These are phyloP conservation scores for Campylorhamphus procurvoides DNA, from an alignment of 2,113 vertebrate species.

Conservation along the genomic window DNA sequence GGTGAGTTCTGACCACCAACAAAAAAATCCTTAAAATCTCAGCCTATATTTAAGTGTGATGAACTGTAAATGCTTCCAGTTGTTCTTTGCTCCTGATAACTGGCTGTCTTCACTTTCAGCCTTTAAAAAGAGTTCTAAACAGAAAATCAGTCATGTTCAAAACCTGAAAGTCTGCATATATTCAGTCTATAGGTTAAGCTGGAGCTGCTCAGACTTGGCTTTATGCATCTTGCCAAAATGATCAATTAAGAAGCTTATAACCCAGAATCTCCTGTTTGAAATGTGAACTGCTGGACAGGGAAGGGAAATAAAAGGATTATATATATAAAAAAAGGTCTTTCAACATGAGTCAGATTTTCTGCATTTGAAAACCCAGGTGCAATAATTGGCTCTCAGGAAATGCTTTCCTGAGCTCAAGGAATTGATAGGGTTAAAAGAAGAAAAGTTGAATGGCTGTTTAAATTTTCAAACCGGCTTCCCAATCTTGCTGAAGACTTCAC, in stretches of 20 bases:
- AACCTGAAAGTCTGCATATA: not conserved
- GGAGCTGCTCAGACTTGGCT: not conserved
- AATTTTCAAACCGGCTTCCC: not conserved
- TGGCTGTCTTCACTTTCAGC: not conserved
- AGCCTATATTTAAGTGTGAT: not conserved
- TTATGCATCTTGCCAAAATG: not conserved
- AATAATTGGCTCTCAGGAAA: not conserved
- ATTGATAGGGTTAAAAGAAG: not conserved
- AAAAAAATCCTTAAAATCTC: not conserved
- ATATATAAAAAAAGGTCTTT: not conserved
- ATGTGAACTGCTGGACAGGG: not conserved
- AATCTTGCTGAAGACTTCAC: not conserved
- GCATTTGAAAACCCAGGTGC: not conserved
- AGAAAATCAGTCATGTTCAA: not conserved
- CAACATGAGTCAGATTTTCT: not conserved
- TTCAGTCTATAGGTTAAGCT: not conserved
- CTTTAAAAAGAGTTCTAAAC: not conserved
- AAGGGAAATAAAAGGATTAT: not conserved
- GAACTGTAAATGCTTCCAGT: not conserved
- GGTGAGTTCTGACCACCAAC: not conserved
- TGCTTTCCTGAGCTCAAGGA: not conserved
- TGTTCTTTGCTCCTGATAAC: not conserved
- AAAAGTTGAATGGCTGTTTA: not conserved
- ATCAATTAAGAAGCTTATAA: not conserved
- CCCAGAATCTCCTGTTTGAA: not conserved